A percentile compares a stretch with the other conserved stretches of the same genome.
Evolutionary conservation across 2,113 vertebrate species (phyloP).

Genomic region (Dolichallabes microphthalmus): DNA sequence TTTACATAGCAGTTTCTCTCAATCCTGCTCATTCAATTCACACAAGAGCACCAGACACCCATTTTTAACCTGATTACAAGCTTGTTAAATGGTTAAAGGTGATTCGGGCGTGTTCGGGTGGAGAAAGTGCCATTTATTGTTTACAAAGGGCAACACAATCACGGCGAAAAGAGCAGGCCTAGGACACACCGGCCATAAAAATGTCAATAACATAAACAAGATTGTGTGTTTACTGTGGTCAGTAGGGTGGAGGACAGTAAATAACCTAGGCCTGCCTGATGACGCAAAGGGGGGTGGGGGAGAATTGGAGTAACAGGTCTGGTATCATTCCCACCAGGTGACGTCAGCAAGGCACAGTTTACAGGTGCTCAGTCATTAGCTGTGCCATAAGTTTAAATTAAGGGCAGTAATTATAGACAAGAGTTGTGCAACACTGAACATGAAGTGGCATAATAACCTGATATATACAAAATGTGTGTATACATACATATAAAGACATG

Average conservation of each 20-base stretch:
- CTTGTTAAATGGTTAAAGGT: not conserved
- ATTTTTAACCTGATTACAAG: not conserved
- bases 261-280: constrained; percentile 35
- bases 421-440: not conserved
- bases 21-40: not conserved
- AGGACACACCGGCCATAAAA: not conserved
- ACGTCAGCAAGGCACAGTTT: constrained; percentile 1
- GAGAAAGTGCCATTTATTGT: not conserved
- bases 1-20: not conserved
- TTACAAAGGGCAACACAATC: not conserved
- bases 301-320: constrained; percentile 64
- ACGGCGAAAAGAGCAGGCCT: not conserved
- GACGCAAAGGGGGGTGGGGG: constrained; percentile 60
- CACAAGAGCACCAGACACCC: not conserved
- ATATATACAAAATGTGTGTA: not conserved
- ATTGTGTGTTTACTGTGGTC: not conserved
- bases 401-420: not conserved
- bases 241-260: not conserved
- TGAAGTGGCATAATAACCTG: not conserved
- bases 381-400: not conserved
- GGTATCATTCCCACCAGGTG: constrained; percentile 51
- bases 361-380: not conserved
- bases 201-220: not conserved
- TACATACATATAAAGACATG: no score
- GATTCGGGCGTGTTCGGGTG: not conserved